Conservation (phyloP, 2,888 invertebrate species). For the Temnothorax ravouxi region DNA sequence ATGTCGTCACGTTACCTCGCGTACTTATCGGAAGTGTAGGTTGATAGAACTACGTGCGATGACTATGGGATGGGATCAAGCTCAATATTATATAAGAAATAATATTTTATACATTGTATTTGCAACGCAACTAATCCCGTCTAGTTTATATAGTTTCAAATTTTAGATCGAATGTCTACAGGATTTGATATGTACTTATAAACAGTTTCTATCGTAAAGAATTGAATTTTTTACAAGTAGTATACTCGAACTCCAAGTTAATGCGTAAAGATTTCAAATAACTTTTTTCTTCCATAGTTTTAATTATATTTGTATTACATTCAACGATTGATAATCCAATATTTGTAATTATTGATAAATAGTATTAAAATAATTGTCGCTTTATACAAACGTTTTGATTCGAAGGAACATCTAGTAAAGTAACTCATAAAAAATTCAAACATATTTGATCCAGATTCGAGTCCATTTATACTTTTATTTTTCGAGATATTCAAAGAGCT, state of each 20-base stretch:
- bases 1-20: not conserved
- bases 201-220: not conserved
- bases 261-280: not conserved
- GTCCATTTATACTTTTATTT: no score
- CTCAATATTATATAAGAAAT: not conserved
- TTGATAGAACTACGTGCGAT: conserved; percentile 22
- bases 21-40: not conserved
- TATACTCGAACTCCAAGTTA: not conserved
- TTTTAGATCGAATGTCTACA: no score
- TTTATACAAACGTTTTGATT: no score
- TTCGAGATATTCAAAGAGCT: no score
- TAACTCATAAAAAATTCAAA: no score
- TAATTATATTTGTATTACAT: not conserved
- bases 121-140: not conserved
- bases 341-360: not conserved
- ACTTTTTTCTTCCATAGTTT: not conserved
- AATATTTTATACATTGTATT: not conserved
- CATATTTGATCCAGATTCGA: no score
- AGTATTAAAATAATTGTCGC: no score
- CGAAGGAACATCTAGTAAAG: no score
- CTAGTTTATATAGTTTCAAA: not conserved
- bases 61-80: not conserved
- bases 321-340: not conserved
- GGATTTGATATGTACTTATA: not conserved
- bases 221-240: not conserved